Evolutionary conservation across 2,888 invertebrate species (phyloP), one percentile per base, ranked within the genome.

Genomic region (Agrochola macilenta): DNA sequence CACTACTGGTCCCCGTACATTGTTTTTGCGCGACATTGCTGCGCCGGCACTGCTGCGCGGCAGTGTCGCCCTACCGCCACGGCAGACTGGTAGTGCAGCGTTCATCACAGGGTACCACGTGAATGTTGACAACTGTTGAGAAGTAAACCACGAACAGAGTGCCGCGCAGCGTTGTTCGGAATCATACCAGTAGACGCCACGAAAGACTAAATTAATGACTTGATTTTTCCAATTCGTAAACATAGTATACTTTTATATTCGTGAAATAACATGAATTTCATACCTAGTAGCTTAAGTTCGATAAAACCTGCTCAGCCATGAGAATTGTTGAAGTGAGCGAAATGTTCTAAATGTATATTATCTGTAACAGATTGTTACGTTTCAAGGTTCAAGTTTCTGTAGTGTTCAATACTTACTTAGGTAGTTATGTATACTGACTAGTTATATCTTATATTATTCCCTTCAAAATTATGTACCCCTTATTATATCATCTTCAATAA

Each of bases 301-400:
- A 30, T 5, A 9, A 43, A 49, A 39, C 14, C 26, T 30, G 49
- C 69, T 58, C 58, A 79, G 57, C 14, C 14, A 20, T 69, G 70
- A 69, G 26, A 80, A 43, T 52, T 14, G 30, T 39, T 70, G 57
- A 69, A 46, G 35, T 68, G 70, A 79, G 26, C 3, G 14, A 43
- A 73, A 43, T 57, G 23, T 54, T 57, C 14, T 7, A 26, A 69
- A n/a, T 30, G 43, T 64, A 35, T 26, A 35, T 26, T 26, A 35
- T 26, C 66, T n/a, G 54, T 57, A 49, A 57, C 46, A 69, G 46
- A 58, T 76, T 30, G 43, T 75, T 30, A 12, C 20, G 52, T 30
- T 69, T 54, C 20, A 46, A 58, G 20, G 17, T 20, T 9, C 17
- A n/a, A 39, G 49, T 58, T 68, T 60, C 12, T 30, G 30, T 14